Conservation (phyloP, 2,888 invertebrate genomes). For the Drosophila planitibia region DNA sequence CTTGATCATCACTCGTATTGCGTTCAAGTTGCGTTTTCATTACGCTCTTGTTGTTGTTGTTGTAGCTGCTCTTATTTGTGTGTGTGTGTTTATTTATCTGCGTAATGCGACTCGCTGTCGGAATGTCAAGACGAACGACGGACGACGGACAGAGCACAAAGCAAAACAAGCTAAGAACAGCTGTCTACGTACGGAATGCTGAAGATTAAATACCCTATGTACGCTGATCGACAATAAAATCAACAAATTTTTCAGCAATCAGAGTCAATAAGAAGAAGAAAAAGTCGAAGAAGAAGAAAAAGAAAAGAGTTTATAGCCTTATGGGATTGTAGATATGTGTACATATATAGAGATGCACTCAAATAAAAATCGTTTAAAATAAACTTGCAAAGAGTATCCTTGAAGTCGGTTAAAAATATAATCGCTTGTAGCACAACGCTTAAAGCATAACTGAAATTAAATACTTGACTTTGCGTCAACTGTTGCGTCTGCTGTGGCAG, state of each 20-base stretch:
- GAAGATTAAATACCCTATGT: slow-evolving; percentile 15
- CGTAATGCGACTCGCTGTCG: slow-evolving; percentile 59
- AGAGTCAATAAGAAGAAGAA: neutral
- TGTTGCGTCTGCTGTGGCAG: slow-evolving; percentile 10
- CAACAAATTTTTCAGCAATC: neutral
- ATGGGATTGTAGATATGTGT: neutral
- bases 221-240: neutral
- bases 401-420: neutral
- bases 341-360: neutral
- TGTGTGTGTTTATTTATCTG: slow-evolving; percentile 54
- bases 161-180: slow-evolving; percentile 15
- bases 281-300: neutral
- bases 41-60: slow-evolving; percentile 9
- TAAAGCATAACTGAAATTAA: slow-evolving; percentile 12
- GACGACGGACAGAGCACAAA: slow-evolving; percentile 11
- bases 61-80: slow-evolving; percentile 11
- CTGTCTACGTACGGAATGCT: neutral
- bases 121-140: slow-evolving; percentile 39
- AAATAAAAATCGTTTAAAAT: neutral
- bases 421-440: neutral
- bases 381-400: neutral
- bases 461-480: slow-evolving; percentile 10
- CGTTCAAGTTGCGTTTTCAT: slow-evolving; percentile 24
- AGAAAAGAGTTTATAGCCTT: neutral
- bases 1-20: slow-evolving; percentile 35